These are phyloP conservation scores for Alaudala cheleensis DNA, from an alignment of 2,113 vertebrate species.

Conservation along the genomic window DNA sequence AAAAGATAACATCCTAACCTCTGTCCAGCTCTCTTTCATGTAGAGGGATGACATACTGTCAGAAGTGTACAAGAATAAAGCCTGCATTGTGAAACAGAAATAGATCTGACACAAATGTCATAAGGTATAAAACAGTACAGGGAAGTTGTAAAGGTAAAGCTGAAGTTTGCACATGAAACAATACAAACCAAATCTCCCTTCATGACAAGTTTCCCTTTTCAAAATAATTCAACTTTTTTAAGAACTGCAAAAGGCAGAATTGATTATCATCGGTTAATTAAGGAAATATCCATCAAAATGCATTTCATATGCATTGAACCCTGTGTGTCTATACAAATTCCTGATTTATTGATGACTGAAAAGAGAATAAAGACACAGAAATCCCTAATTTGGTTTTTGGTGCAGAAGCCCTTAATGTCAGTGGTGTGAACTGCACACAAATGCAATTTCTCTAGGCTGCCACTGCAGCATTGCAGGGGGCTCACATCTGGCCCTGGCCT, in stretches of 20 bases:
- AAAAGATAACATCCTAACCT: constrained; percentile 32
- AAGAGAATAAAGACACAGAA: background rate
- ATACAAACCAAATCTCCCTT: background rate
- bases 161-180: constrained; percentile 25
- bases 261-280: background rate
- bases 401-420: background rate
- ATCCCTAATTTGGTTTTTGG: background rate
- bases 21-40: background rate
- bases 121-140: constrained; percentile 4
- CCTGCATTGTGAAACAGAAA: background rate
- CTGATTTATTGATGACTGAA: background rate
- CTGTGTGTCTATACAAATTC: background rate
- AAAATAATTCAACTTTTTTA: background rate
- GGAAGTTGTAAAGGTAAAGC: constrained; percentile 37
- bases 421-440: background rate
- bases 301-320: background rate
- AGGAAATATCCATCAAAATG: background rate
- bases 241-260: background rate
- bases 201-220: background rate
- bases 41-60: background rate
- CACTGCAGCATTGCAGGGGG: background rate
- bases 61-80: background rate
- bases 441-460: background rate
- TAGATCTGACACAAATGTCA: constrained; percentile 34
- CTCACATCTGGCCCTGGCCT: background rate